Evolutionary conservation across 2,888 invertebrate species (phyloP).

Genomic region (Amphipoea lucens): DNA sequence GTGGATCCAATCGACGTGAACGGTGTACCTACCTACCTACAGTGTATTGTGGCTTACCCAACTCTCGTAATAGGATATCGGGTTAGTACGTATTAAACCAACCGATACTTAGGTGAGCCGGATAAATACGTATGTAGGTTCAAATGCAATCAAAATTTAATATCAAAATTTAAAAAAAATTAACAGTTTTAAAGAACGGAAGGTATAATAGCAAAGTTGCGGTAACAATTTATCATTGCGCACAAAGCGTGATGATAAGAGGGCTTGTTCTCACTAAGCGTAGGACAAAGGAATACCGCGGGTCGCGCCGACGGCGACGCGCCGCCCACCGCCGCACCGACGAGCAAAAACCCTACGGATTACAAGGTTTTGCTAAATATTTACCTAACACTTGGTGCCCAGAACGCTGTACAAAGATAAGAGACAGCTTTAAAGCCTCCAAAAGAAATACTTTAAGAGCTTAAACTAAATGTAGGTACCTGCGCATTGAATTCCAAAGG

Average conservation of each 20-base stretch:
- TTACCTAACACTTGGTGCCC: conserved; percentile 80
- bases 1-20: conserved; percentile 49
- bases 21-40: conserved; percentile 19
- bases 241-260: conserved; percentile 82
- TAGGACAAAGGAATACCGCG: conserved; percentile 78
- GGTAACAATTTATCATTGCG: conserved; percentile 82
- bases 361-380: conserved; percentile 84
- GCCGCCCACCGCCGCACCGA: conserved; percentile 57
- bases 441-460: conserved; percentile 69
- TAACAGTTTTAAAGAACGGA: conserved; percentile 32
- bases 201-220: conserved; percentile 48
- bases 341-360: conserved; percentile 82
- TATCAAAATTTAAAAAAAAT: conserved; percentile 22
- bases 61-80: neutral
- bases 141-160: neutral
- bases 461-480: conserved; percentile 45
- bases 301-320: conserved; percentile 51
- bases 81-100: neutral
- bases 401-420: conserved; percentile 69
- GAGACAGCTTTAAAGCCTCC: conserved; percentile 60
- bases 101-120: neutral
- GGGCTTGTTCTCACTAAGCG: conserved; percentile 75
- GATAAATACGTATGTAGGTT: conserved; percentile 3
- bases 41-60: conserved; percentile 20
- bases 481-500: conserved; percentile 36